These are phyloP conservation scores for Bombus soroeensis DNA, from an alignment of 1,140 invertebrate species.

Conservation along the genomic window DNA sequence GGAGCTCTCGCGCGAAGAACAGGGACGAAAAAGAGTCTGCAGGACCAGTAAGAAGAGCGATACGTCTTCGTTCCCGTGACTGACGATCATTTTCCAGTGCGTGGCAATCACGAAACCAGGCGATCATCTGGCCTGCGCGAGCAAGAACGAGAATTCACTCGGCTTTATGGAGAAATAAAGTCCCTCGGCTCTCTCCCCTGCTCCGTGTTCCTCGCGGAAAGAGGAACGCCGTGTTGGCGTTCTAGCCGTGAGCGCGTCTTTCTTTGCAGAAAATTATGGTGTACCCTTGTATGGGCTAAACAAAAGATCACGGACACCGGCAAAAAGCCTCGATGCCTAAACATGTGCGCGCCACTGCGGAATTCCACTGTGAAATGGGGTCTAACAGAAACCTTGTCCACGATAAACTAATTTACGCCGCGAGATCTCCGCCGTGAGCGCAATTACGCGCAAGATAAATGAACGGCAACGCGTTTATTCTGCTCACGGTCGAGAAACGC, in stretches of 20 bases:
- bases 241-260: slow-evolving; percentile 17
- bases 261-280: slow-evolving; percentile 54
- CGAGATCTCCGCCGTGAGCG: not conserved
- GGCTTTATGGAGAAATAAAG: slow-evolving; percentile 62
- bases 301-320: slow-evolving; percentile 47
- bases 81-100: slow-evolving; percentile 54
- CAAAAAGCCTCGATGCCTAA: slow-evolving; percentile 54
- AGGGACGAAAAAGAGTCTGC: not conserved
- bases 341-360: not conserved
- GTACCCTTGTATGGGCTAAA: slow-evolving; percentile 54
- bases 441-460: slow-evolving; percentile 12
- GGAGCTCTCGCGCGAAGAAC: not conserved
- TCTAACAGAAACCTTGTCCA: slow-evolving; percentile 22
- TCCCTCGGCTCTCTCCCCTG: not conserved
- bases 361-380: slow-evolving; percentile 15
- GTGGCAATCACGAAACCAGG: slow-evolving; percentile 61
- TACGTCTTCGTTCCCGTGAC: slow-evolving; percentile 44
- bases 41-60: slow-evolving; percentile 47
- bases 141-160: slow-evolving; percentile 63
- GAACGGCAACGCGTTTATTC: slow-evolving; percentile 12
- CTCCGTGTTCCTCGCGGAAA: not conserved
- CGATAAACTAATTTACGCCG: slow-evolving; percentile 26
- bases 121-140: slow-evolving; percentile 41
- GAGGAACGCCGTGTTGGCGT: not conserved
- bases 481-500: not conserved